Conservation (phyloP, 2,113 vertebrate species). For the Polyodon spathula region DNA sequence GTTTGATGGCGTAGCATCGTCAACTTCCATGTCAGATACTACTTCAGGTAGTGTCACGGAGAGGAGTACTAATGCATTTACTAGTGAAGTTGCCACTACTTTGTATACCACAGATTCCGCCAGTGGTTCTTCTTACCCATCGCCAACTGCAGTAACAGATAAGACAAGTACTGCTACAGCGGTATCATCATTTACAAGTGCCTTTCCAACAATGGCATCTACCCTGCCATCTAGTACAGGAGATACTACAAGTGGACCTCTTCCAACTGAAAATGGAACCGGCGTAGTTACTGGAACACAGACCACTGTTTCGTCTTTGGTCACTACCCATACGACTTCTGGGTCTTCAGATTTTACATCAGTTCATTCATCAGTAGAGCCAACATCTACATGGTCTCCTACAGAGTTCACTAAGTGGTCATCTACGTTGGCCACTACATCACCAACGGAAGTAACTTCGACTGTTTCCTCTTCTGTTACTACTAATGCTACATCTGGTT, state of each 20-base stretch:
- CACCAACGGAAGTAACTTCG: neutral
- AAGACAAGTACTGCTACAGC: conserved; percentile 18
- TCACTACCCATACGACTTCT: too few species aligned
- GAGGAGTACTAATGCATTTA: neutral
- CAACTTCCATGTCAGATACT: neutral
- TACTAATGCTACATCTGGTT: conserved; percentile 23
- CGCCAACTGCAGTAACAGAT: conserved; percentile 12
- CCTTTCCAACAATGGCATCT: conserved; percentile 9
- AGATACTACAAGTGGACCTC: conserved; percentile 22
- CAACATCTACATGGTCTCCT: neutral
- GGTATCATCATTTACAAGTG: conserved; percentile 13
- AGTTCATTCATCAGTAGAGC: neutral
- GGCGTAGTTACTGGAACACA: conserved; percentile 12
- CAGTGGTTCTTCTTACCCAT: conserved; percentile 14
- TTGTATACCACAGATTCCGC: neutral
- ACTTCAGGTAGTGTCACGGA: neutral
- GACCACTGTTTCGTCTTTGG: neutral
- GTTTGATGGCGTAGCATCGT: neutral
- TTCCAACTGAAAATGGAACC: conserved; percentile 27
- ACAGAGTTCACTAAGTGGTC: neutral
- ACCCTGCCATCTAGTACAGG: conserved; percentile 25
- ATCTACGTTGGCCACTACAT: neutral
- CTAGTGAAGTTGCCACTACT: neutral
- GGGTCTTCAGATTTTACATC: neutral
- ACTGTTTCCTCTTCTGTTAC: conserved; percentile 5